Evolutionary conservation across 1,140 invertebrate genomes (phyloP).

Genomic region (Agraylea sexmaculata): DNA sequence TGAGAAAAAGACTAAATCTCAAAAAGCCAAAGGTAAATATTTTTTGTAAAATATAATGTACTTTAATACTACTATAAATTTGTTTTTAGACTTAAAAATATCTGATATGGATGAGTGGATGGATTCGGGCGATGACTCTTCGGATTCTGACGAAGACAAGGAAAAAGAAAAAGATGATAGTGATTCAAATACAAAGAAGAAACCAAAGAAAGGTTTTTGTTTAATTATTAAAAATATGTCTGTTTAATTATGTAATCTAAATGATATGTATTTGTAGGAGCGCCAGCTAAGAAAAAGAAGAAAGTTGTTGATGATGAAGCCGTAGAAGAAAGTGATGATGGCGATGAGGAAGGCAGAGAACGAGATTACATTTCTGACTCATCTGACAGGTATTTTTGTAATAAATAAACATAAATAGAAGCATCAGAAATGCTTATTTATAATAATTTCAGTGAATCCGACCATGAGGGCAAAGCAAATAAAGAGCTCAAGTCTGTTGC

Average conservation of each 20-base stretch:
- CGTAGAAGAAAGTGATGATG: constrained; percentile 92
- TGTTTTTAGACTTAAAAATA: constrained; percentile 59
- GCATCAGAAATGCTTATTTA: not conserved
- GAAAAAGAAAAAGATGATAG: constrained; percentile 57
- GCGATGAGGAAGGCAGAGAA: constrained; percentile 89
- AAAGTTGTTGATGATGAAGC: constrained; percentile 75
- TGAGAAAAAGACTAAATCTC: constrained; percentile 44
- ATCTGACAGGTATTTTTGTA: constrained; percentile 45
- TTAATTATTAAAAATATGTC: constrained; percentile 3
- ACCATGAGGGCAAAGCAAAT: constrained; percentile 58
- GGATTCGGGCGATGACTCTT: constrained; percentile 66
- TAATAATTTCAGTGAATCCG: constrained; percentile 49
- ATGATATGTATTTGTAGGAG: constrained; percentile 12
- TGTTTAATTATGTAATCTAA: not conserved
- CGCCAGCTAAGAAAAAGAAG: constrained; percentile 64
- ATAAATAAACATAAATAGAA: not conserved
- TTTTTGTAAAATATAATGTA: not conserved
- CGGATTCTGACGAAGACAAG: constrained; percentile 49
- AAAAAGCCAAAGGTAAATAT: constrained; percentile 39
- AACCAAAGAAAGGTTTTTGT: constrained; percentile 40
- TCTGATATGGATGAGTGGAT: constrained; percentile 93
- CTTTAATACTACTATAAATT: not conserved
- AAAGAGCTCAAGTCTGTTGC: constrained; percentile 72
- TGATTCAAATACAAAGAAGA: constrained; percentile 51
- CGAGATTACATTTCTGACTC: constrained; percentile 79